Evolutionary conservation across 1,140 invertebrate genomes (phyloP), one percentile per base, ranked within the genome.

Genomic region (Scaptodrosophila lebanonensis): DNA sequence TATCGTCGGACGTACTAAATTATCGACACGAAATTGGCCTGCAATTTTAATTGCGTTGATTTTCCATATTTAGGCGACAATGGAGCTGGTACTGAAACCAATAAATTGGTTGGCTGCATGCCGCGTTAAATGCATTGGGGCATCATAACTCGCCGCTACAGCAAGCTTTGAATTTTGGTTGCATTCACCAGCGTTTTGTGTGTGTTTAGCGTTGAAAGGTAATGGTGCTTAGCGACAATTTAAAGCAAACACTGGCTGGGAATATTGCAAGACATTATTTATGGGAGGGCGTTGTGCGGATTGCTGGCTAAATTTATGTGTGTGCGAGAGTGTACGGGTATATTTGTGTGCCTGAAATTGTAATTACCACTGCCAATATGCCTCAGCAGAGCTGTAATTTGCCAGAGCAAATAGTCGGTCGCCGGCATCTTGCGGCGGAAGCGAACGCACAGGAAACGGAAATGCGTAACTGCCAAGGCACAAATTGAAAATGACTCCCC

Each of bases 11-110:
- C n/a, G n/a, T n/a, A 57, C 62, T 77, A 68, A 79, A 77, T 79
- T 79, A 66, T 73, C 79, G 73, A 67, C 72, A 57, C 54, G 72
- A n/a, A n/a, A n/a, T n/a, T n/a, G n/a, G n/a, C n/a, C n/a, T 77
- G 68, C 72, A 73, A 58, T 72, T 79, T 79, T 77, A 79, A 77
- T 77, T 77, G 73, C 68, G 47, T 33, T 72, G 58, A 71, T 60
- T 67, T 76, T 53, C 63, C 58, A 50, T 63, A n/a, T n/a, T n/a
- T n/a, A n/a, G n/a, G n/a, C n/a, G n/a, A n/a, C n/a, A n/a, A n/a
- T n/a, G n/a, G n/a, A n/a, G n/a, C n/a, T n/a, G n/a, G n/a, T n/a
- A n/a, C n/a, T n/a, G n/a, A n/a, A n/a, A n/a, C 4, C 11, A 35
- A 35, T 49, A 25, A 43, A 62, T 36, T 32, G n/a, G 22, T 27